Evolutionary conservation across 2,888 invertebrate species (phyloP).

Genomic region (Pollenia griseotomentosa): DNA sequence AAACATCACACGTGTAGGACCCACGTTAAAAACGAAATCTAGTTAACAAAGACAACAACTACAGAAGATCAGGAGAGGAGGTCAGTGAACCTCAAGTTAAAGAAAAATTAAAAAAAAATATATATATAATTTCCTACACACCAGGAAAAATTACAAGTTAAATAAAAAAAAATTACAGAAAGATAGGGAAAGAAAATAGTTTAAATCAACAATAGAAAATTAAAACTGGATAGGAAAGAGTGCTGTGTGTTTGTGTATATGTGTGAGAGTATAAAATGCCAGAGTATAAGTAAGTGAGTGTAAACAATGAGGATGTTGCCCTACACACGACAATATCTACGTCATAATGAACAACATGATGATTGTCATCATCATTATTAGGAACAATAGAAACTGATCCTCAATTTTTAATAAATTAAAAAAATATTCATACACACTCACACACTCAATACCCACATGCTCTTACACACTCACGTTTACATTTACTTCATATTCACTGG

Average conservation of each 20-base stretch:
- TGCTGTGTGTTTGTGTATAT: not conserved
- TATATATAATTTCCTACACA: constrained; percentile 38
- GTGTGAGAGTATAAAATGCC: not conserved
- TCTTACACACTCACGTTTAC: constrained; percentile 6
- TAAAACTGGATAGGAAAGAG: constrained; percentile 60
- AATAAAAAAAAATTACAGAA: constrained; percentile 15
- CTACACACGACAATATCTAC: constrained; percentile 62
- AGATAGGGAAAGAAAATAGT: constrained; percentile 28
- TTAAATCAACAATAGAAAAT: constrained; percentile 54
- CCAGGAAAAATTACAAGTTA: constrained; percentile 39
- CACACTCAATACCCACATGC: constrained; percentile 22
- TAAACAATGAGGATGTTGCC: constrained; percentile 68
- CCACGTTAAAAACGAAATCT: constrained; percentile 32
- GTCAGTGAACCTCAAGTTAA: constrained; percentile 56
- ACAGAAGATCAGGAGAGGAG: constrained; percentile 28
- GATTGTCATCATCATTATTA: constrained; percentile 21
- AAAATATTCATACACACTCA: constrained; percentile 23
- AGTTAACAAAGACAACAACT: not conserved
- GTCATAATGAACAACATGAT: constrained; percentile 35
- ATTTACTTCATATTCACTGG: not conserved
- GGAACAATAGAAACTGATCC: constrained; percentile 62
- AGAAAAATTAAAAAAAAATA: constrained; percentile 39
- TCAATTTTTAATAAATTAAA: constrained; percentile 38
- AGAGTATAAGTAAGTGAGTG: constrained; percentile 2
- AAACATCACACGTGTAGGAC: constrained; percentile 48